phyloP scores from a whole-genome alignment of 2,797 vertebrate species.

The Megaceryle alcyon region DNA sequence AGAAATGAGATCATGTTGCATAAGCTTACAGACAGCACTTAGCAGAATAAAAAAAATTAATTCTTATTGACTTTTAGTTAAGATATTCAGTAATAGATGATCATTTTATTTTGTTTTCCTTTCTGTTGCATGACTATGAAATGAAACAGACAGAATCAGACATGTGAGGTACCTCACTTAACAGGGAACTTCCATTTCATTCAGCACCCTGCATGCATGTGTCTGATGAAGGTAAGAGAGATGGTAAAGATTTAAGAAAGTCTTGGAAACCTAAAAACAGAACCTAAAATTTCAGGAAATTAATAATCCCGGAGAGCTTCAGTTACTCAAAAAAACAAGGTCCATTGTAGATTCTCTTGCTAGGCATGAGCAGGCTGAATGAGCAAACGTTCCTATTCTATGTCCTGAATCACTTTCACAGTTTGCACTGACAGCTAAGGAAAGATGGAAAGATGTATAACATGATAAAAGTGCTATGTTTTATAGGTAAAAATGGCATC shows the following conservation, averaged over 20 bases:
- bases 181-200: not conserved
- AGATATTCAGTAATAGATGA: not conserved
- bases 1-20: not conserved
- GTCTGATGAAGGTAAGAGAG: not conserved
- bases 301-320: not conserved
- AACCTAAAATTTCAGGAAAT: not conserved
- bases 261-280: not conserved
- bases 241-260: not conserved
- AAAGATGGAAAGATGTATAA: not conserved
- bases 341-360: not conserved
- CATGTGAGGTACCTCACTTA: not conserved
- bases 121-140: not conserved
- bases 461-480: not conserved
- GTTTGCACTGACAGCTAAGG: not conserved
- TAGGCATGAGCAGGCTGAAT: not conserved
- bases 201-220: accelerated
- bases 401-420: not conserved
- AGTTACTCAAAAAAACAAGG: not conserved
- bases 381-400: not conserved
- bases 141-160: not conserved
- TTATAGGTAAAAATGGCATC: not conserved
- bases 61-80: not conserved
- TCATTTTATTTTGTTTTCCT: not conserved
- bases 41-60: not conserved
- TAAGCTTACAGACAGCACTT: not conserved